These are phyloP conservation scores for Probosciger aterrimus DNA, from an alignment of 2,113 vertebrate species.

Conservation along the genomic window DNA sequence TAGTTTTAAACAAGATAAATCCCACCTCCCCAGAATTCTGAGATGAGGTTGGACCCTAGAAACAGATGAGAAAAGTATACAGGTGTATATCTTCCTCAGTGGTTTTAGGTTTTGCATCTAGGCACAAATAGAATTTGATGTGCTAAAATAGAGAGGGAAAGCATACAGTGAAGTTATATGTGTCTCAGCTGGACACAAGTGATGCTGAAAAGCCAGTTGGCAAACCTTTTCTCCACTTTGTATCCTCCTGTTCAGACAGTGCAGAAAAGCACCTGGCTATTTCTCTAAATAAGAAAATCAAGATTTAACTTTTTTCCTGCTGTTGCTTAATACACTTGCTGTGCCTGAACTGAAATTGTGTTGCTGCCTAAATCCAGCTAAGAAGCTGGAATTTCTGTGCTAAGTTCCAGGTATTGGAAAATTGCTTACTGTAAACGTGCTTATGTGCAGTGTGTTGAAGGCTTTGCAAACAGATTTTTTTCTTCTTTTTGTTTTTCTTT, in stretches of 20 bases:
- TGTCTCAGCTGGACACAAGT: not conserved
- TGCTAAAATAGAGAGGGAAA: not conserved
- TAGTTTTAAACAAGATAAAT: not conserved
- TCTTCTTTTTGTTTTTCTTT: not conserved
- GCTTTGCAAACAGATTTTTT: not conserved
- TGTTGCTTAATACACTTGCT: not conserved
- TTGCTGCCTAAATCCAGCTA: not conserved
- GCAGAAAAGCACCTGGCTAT: not conserved
- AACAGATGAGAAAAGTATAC: not conserved
- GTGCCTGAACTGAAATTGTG: not conserved
- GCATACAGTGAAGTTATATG: not conserved
- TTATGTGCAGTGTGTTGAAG: not conserved
- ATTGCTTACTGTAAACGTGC: not conserved
- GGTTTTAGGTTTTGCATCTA: not conserved
- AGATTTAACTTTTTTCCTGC: not conserved
- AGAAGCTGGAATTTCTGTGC: not conserved
- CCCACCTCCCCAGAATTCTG: not conserved
- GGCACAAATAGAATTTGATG: not conserved
- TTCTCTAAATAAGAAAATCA: not conserved
- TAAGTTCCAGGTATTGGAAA: not conserved
- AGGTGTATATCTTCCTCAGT: fast-evolving
- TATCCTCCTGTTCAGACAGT: not conserved
- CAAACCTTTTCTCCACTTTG: not conserved
- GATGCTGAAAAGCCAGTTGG: not conserved
- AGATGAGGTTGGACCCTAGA: not conserved